A percentile compares a stretch with the other conserved stretches of the same genome.
Conservation (phyloP, 1,140 invertebrate genomes). For the Nasonia longicornis region DNA sequence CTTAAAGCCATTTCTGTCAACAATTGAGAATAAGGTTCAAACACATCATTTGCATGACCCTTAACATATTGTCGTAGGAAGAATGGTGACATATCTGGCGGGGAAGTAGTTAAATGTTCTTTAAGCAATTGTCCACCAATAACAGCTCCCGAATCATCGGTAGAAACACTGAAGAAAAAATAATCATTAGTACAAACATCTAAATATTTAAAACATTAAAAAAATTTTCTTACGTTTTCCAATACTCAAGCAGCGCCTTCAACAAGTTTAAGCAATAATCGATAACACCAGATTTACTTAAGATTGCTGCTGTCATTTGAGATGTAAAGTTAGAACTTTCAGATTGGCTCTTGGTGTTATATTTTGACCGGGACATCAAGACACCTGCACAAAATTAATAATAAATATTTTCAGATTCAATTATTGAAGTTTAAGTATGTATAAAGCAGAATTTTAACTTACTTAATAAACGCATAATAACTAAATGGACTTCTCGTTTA, state of each 20-base stretch:
- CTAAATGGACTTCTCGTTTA: slow-evolving; percentile 85
- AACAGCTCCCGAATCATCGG: slow-evolving; percentile 69
- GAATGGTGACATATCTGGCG: slow-evolving; percentile 95
- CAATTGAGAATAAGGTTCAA: slow-evolving; percentile 92
- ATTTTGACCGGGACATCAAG: slow-evolving; percentile 83
- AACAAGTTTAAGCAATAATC: slow-evolving; percentile 86
- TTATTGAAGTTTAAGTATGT: not conserved
- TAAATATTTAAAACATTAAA: slow-evolving; percentile 12
- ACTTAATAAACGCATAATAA: slow-evolving; percentile 86
- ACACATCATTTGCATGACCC: slow-evolving; percentile 90
- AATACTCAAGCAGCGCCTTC: slow-evolving; percentile 84
- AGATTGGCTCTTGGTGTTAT: slow-evolving; percentile 70
- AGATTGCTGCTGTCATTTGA: slow-evolving; percentile 80
- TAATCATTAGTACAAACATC: not conserved
- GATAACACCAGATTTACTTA: slow-evolving; percentile 84
- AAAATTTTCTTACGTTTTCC: slow-evolving; percentile 73
- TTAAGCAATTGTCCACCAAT: slow-evolving; percentile 78
- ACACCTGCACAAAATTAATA: slow-evolving; percentile 69
- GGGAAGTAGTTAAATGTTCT: slow-evolving; percentile 81
- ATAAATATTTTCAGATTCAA: not conserved
- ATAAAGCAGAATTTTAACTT: slow-evolving; percentile 61
- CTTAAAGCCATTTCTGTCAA: slow-evolving; percentile 95
- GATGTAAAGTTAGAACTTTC: slow-evolving; percentile 80
- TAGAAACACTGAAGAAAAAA: slow-evolving; percentile 59
- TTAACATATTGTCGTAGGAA: slow-evolving; percentile 94